These are phyloP conservation scores for Opisthograptis luteolata DNA, from an alignment of 2,888 invertebrate species.

Conservation along the genomic window DNA sequence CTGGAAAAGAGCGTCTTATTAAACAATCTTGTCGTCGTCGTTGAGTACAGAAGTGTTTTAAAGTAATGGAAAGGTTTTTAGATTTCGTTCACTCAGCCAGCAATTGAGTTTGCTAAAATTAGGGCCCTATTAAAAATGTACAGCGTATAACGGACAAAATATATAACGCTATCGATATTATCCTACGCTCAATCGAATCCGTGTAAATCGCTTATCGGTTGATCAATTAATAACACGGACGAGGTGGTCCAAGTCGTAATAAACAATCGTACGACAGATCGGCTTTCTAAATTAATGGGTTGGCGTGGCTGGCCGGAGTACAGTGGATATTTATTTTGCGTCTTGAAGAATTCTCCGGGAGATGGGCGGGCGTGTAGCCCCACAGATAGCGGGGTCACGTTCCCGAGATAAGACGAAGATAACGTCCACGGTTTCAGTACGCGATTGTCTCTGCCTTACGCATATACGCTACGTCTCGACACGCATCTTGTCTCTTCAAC, in stretches of 20 bases:
- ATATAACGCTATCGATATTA: too few relatives aligned
- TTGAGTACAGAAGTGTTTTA: too few relatives aligned
- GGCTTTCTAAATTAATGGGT: slow-evolving; percentile 76
- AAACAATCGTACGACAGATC: slow-evolving; percentile 74
- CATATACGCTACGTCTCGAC: slow-evolving; percentile 36
- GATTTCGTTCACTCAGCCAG: too few relatives aligned
- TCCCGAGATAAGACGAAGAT: slow-evolving; percentile 75
- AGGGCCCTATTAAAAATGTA: too few relatives aligned
- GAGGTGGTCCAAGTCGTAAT: slow-evolving; percentile 72
- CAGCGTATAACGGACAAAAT: too few relatives aligned
- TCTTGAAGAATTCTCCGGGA: slow-evolving; percentile 55
- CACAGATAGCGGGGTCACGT: slow-evolving; percentile 79
- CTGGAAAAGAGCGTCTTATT: too few relatives aligned
- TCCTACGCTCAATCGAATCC: slow-evolving; percentile 41
- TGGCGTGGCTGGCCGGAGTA: slow-evolving; percentile 26
- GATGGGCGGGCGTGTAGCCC: slow-evolving; percentile 72
- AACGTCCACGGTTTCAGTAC: slow-evolving; percentile 67
- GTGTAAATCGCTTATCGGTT: slow-evolving; percentile 63
- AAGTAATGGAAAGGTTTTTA: too few relatives aligned
- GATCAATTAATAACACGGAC: slow-evolving; percentile 79
- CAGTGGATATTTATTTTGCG: slow-evolving; percentile 43
- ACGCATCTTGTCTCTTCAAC: slow-evolving; percentile 3
- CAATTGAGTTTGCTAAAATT: too few relatives aligned
- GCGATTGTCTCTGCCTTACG: slow-evolving; percentile 73
- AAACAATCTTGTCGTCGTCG: too few relatives aligned